Evolutionary conservation across 2,797 vertebrate genomes (phyloP).

Genomic region (Onychomys torridus): DNA sequence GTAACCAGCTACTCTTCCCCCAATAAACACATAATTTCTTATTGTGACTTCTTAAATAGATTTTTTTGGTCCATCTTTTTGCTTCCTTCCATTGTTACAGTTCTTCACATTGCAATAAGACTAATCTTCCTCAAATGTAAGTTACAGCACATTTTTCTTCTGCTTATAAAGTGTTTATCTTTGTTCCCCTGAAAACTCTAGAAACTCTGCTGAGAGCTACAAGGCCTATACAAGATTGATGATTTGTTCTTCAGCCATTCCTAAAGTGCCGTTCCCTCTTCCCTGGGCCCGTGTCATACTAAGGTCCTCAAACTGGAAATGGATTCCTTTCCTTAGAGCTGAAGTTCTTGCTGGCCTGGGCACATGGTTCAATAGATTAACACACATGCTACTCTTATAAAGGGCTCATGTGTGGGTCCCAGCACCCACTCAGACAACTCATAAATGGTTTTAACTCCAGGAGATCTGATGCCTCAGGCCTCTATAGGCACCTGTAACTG

Average conservation of each 20-base stretch:
- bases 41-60: not conserved
- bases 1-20: not conserved
- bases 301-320: not conserved
- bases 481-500: not conserved
- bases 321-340: not conserved
- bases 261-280: not conserved
- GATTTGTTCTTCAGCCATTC: not conserved
- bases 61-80: not conserved
- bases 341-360: not conserved
- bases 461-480: not conserved
- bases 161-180: not conserved
- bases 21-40: not conserved
- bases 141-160: not conserved
- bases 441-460: not conserved
- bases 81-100: not conserved
- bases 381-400: not conserved
- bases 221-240: not conserved
- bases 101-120: not conserved
- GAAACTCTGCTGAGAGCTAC: not conserved
- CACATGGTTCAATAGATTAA: not conserved
- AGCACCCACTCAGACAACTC: not conserved
- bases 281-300: not conserved
- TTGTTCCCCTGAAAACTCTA: not conserved
- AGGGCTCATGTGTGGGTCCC: not conserved
- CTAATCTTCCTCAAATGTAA: not conserved